Base-by-base conservation (phyloP, 2,797 vertebrate genomes). In the Austrolebias charrua region DNA sequence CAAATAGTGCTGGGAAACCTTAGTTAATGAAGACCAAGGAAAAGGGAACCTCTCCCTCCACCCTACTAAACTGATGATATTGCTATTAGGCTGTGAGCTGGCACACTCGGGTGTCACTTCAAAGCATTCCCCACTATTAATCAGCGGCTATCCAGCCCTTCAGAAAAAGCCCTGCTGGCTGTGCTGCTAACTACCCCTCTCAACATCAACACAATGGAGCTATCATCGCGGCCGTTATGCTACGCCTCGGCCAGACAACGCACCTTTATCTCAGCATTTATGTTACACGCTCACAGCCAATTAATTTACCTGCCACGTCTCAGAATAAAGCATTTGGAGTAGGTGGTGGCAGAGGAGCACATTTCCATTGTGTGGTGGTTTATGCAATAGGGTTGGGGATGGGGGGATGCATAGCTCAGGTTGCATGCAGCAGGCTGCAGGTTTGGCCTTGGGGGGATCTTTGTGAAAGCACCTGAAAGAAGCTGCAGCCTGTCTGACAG, bases 81-180 rank as follows among this genome's bases (percentile, higher is more conserved):
- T 81, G 80, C 83, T 83, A 86, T 88, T 89, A 87, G 78, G 80
- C 78, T 56, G 65, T 63, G 80, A 82, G 88, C 75, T 29, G 49
- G 78, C 84, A 80, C 79, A 77, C 87, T 88, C 73, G 78, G 86
- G 88, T 90, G 86, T 91, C 90, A 91, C 88, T 90, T 90, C 89
- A 92, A 92, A 92, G 90, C 87, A 82, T 90, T 90, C 86, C 70
- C 80, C 55, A 62, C 86, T 83, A 91, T 91, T 92, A 92, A 90
- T 92, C 89, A 91, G 82, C 82, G 60, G 63, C 76, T 78, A 76
- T 74, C 85, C 86, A 81, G 79, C 83, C 82, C 83, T 88, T 73
- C 71, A 73, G 88, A 63, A 59, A 80, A 65, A 75, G 72, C 82
- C 81, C 83, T n/a, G 72, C 74, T 77, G 76, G 79, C 79, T 62